phyloP scores from a whole-genome alignment of 2,888 invertebrate genomes.

The Oasisia sp. region DNA sequence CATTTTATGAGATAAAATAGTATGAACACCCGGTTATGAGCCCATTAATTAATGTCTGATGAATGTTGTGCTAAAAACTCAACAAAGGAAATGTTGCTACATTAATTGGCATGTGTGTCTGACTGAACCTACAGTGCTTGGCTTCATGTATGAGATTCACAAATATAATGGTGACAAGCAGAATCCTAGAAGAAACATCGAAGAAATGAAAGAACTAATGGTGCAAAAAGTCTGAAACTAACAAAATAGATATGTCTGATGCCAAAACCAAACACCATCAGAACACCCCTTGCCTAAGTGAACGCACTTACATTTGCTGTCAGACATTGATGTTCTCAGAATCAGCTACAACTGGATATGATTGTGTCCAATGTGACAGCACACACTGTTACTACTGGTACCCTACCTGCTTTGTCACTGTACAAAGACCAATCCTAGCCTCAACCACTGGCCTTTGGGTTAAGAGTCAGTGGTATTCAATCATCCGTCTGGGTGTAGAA shows the following conservation, averaged over 20 bases:
- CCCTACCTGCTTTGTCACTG: background rate
- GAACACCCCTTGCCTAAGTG: too few relatives aligned
- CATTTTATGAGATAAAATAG: background rate
- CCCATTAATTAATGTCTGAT: background rate
- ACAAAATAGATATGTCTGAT: too few relatives aligned
- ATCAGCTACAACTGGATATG: too few relatives aligned
- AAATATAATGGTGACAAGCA: background rate
- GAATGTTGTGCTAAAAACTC: too few relatives aligned
- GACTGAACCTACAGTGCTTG: background rate
- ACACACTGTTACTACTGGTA: too few relatives aligned
- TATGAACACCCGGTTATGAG: background rate
- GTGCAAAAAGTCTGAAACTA: too few relatives aligned
- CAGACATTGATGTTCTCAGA: too few relatives aligned
- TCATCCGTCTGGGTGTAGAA: background rate
- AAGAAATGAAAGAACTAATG: background rate
- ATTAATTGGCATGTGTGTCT: background rate
- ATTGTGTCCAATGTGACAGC: too few relatives aligned
- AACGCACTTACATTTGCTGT: too few relatives aligned
- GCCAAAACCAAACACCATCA: too few relatives aligned
- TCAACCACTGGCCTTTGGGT: background rate
- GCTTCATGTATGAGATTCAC: background rate
- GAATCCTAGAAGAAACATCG: background rate
- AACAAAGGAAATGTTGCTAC: background rate
- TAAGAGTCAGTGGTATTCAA: background rate
- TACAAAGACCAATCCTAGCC: background rate